Conservation (phyloP, 2,797 vertebrate species). For the Rhyacichthys aspro region DNA sequence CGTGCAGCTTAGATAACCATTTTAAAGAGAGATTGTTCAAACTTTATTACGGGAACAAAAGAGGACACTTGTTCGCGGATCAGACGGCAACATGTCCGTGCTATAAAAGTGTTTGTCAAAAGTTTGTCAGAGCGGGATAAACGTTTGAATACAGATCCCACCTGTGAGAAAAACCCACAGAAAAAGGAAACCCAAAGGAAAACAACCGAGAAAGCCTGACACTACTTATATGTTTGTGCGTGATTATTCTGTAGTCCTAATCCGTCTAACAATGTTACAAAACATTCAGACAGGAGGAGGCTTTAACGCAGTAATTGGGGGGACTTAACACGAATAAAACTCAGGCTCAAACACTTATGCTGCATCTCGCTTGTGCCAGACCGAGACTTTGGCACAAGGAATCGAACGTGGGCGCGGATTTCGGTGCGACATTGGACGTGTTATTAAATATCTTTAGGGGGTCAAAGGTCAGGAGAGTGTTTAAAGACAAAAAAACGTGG, state of each 20-base stretch:
- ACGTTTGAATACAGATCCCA: slow-evolving; percentile 63
- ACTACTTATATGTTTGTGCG: slow-evolving; percentile 76
- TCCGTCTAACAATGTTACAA: slow-evolving; percentile 81
- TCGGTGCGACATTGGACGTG: slow-evolving; percentile 54
- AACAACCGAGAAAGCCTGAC: slow-evolving; percentile 70
- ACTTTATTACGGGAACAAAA: slow-evolving; percentile 53
- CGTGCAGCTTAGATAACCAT: slow-evolving; percentile 67
- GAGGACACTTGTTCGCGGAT: slow-evolving; percentile 49
- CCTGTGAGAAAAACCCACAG: slow-evolving; percentile 57
- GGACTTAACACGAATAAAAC: slow-evolving; percentile 72
- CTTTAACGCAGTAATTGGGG: slow-evolving; percentile 77
- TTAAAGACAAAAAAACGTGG: slow-evolving; percentile 16
- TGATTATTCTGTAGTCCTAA: slow-evolving; percentile 80
- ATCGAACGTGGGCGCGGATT: slow-evolving; percentile 69
- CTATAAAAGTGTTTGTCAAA: slow-evolving; percentile 57
- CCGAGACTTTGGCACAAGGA: slow-evolving; percentile 58
- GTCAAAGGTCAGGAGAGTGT: slow-evolving; percentile 36
- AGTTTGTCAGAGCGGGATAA: slow-evolving; percentile 57
- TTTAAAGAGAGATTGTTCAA: slow-evolving; percentile 57
- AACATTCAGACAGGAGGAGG: slow-evolving; percentile 80
- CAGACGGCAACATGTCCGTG: slow-evolving; percentile 48
- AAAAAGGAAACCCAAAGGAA: slow-evolving; percentile 62
- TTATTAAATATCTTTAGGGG: slow-evolving; percentile 58
- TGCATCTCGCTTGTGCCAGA: slow-evolving; percentile 66
- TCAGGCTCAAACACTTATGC: slow-evolving; percentile 63